These are phyloP conservation scores for Epinephelus lanceolatus DNA, from an alignment of 2,113 vertebrate species.

Conservation along the genomic window DNA sequence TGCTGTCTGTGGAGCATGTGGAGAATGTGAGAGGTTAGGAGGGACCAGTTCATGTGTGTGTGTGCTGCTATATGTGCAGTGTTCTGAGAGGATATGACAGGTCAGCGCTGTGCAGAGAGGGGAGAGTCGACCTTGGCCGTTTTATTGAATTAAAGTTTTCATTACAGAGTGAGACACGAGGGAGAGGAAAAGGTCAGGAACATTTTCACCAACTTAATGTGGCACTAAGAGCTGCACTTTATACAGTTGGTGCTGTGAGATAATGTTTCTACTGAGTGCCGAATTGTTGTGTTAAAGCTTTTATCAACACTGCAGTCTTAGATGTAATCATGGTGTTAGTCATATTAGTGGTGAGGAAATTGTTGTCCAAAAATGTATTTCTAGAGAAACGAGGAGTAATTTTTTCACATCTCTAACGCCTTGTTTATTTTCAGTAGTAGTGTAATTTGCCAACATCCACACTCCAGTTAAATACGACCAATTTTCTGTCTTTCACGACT, in stretches of 20 bases:
- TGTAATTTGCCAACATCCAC: not conserved
- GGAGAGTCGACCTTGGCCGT: conserved; percentile 49
- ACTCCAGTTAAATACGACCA: not conserved
- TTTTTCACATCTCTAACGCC: not conserved
- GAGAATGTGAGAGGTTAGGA: conserved; percentile 17
- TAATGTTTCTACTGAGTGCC: not conserved
- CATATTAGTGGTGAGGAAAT: not conserved
- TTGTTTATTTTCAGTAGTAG: not conserved
- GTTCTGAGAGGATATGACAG: conserved; percentile 34
- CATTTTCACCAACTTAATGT: conserved; percentile 6
- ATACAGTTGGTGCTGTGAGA: not conserved
- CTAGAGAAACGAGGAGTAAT: not conserved
- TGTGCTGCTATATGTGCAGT: not conserved
- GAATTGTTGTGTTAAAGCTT: not conserved
- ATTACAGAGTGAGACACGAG: conserved; percentile 21
- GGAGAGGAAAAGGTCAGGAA: not conserved
- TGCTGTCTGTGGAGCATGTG: conserved; percentile 13
- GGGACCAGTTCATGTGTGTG: not conserved
- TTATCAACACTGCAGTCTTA: not conserved
- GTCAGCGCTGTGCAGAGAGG: conserved; percentile 26
- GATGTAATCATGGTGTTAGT: not conserved
- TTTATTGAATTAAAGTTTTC: conserved; percentile 56
- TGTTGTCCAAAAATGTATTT: not conserved
- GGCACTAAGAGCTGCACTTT: not conserved
- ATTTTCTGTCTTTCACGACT: not conserved